phyloP scores from a whole-genome alignment of 2,113 vertebrate genomes.

The Columba livia region DNA sequence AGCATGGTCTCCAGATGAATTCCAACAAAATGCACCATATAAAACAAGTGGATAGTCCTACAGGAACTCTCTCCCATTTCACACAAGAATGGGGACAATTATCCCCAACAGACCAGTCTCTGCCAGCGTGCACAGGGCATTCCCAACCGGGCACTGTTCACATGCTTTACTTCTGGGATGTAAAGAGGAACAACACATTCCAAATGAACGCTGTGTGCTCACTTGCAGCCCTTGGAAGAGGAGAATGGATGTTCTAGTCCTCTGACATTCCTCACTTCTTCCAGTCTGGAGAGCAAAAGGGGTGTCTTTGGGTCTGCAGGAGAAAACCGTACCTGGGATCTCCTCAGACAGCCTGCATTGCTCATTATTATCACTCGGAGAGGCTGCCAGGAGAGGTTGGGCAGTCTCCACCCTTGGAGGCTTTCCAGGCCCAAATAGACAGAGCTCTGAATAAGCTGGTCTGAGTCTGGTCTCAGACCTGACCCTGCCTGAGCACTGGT shows the following conservation, averaged over 20 bases:
- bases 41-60: neutral
- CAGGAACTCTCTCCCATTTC: neutral
- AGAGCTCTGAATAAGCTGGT: neutral
- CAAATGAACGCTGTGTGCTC: neutral
- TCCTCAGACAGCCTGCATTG: neutral
- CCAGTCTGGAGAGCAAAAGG: neutral
- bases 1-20: neutral
- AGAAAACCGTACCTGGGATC: neutral
- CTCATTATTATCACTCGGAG: neutral
- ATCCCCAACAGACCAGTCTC: neutral
- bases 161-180: neutral
- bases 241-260: neutral
- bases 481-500: neutral
- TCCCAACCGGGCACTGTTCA: neutral
- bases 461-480: neutral
- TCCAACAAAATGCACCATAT: neutral
- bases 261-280: neutral
- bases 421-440: neutral
- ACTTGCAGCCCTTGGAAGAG: neutral
- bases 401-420: neutral
- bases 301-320: neutral
- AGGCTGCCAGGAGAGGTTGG: neutral
- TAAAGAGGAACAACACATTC: neutral
- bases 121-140: neutral
- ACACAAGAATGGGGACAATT: no score